Evolutionary conservation across 1,140 invertebrate genomes (phyloP).

Genomic region (Aphis craccivora): DNA sequence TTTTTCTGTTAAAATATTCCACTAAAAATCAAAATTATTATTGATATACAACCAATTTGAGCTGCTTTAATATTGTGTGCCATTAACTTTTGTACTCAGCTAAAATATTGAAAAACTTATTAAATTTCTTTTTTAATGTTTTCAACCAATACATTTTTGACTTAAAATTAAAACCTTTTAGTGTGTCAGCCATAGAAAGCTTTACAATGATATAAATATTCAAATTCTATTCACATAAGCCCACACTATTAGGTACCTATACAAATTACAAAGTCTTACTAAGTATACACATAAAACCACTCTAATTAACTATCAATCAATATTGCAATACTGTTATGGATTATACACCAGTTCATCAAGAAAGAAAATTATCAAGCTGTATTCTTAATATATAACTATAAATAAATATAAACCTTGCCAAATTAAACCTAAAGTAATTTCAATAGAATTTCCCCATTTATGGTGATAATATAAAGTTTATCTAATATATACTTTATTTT

Average conservation of each 20-base stretch:
- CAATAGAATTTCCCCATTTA: not conserved
- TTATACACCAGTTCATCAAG: not conserved
- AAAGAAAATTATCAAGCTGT: not conserved
- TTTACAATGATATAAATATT: not conserved
- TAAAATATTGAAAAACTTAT: not conserved
- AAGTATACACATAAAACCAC: not conserved
- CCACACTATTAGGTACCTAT: not conserved
- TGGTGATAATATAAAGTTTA: not conserved
- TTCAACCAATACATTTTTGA: not conserved
- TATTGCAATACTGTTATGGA: not conserved
- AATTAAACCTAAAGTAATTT: no score
- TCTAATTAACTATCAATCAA: not conserved
- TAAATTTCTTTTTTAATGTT: not conserved
- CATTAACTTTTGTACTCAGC: not conserved
- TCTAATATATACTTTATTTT: not conserved
- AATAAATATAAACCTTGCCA: not conserved
- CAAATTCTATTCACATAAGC: not conserved
- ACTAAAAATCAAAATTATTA: not conserved
- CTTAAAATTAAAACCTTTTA: not conserved
- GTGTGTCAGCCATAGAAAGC: not conserved
- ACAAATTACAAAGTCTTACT: not conserved
- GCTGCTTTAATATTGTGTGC: not conserved
- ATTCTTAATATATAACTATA: not conserved
- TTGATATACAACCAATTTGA: not conserved
- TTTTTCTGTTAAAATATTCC: not conserved